Evolutionary conservation across 2,888 invertebrate species (phyloP), one percentile per base, ranked within the genome.

Genomic region (Troglohyphantes excavatus): DNA sequence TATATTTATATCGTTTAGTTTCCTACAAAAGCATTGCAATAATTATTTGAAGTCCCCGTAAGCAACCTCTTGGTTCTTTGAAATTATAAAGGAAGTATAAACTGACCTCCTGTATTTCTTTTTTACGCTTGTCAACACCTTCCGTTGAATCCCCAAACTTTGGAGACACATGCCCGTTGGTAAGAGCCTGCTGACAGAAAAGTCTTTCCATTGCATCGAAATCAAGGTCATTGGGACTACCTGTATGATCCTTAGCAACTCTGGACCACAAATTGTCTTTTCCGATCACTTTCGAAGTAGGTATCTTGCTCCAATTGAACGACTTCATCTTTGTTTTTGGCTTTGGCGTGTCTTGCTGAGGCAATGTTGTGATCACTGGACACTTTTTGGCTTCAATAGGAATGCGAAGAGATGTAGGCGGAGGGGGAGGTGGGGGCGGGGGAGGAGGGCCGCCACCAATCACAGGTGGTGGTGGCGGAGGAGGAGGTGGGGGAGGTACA

Each of bases 271-370:
- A 96, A 93, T 98, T 98, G 92, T 96, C 96, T 93, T 96, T 97
- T 70, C 97, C 97, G 87, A 98, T 95, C 33, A 98, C 97, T 94
- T 97, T 97, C 93, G 96, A 96, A 93, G 96, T 96, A 43, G 98
- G 98, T 92, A 99, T 97, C 94, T 98, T 99, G 93, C 97, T 97
- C 99, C 99, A 99, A 93, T 99, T 98, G 91, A 99, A 96, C 0
- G 98, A 98, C 94, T 98, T 98, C 98, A 99, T 98, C 94, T 98
- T 98, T 23, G 97, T 95, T 93, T 97, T 97, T n/a, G 99, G 98
- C 90, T 96, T 96, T 0, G 98, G 98, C 0, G 97, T 84, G 90
- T 91, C 43, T 72, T 91, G 59, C 73, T 92, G 92, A 23, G 92
- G 91, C 2, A 91, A 70, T 9, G 91, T 89, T 23, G 91, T 85